Evolutionary conservation across 92 coral and sea anemone genomes (phyloP).

Genomic region (Paragorgia papillata): DNA sequence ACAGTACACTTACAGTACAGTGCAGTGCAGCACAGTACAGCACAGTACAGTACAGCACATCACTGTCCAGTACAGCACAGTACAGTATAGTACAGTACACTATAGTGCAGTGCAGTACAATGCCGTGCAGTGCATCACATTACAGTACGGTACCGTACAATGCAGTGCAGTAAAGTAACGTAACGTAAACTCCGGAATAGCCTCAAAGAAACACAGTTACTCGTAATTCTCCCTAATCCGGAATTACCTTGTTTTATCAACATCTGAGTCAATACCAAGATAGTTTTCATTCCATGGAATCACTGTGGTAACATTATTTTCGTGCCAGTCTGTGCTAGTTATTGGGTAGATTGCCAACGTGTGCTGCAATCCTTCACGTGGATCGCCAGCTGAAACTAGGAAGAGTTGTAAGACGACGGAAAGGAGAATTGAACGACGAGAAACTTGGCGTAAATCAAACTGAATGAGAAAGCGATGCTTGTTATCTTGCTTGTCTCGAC

Average conservation of each 20-base stretch:
- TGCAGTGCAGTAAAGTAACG: too few species aligned
- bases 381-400: slow-evolving; percentile 56
- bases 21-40: too few species aligned
- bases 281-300: slow-evolving; percentile 94
- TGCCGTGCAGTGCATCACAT: too few species aligned
- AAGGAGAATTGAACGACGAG: slow-evolving; percentile 70
- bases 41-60: too few species aligned
- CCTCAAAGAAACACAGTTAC: too few species aligned
- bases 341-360: slow-evolving; percentile 78
- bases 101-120: too few species aligned
- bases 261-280: slow-evolving; percentile 80
- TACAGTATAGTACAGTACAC: too few species aligned
- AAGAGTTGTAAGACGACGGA: slow-evolving; percentile 76
- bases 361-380: slow-evolving; percentile 62
- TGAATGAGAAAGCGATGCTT: slow-evolving; percentile 81
- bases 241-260: slow-evolving; percentile 34
- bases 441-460: slow-evolving; percentile 70
- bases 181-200: too few species aligned
- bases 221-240: too few species aligned
- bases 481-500: slow-evolving; percentile 61
- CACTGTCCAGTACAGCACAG: too few species aligned
- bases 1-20: too few species aligned
- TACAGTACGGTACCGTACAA: too few species aligned
- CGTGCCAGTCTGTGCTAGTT: slow-evolving; percentile 85
- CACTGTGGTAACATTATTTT: slow-evolving; percentile 73